Evolutionary conservation across 2,113 vertebrate genomes (phyloP), one percentile per base, ranked within the genome.

Genomic region (Anarhynchus alexandrinus): DNA sequence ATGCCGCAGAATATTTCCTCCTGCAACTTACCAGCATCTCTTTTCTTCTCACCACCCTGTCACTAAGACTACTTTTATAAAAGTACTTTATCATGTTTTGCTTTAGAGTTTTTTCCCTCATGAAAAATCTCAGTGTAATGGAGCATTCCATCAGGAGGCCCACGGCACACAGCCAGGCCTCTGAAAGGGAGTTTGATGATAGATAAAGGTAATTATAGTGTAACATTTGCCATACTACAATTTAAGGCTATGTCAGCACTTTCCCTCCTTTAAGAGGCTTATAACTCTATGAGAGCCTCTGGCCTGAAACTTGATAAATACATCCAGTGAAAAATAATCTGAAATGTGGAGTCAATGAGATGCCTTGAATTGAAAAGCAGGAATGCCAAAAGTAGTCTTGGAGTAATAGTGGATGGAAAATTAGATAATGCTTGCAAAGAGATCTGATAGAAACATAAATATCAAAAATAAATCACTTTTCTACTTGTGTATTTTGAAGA

Each of bases 141-240:
- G 29, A 94, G 62, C 78, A 96, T 94, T 95, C 86, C 74, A 88
- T 91, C 95, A 95, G 49, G 51, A 89, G 49, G 70, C 81, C 80
- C 70, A 82, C 5, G 15, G 88, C 91, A 93, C 54, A 66, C 2
- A 82, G 91, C 89, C 95, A 95, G 93, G 66, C 32, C 54, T 80
- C 84, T 89, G 86, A 93, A 93, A 95, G 62, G 15, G 43, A 66
- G 36, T 66, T 76, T 87, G 91, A 87, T 97, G 96, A 96, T 85
- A 97, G 89, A 97, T 94, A 95, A 97, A 95, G 93, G 96, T 97
- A 97, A 97, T 97, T 97, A 96, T 5, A 94, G 81, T 21, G 86
- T 85, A 95, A 90, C 89, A 77, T 85, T 97, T 94, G 84, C 93
- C 91, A 86, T 85, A 72, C 73, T 38, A 93, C 91, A 94, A 67